A percentile compares a stretch with the other conserved stretches of the same genome.
These are phyloP conservation scores for Pristionchus japonicus DNA, from an alignment of 2,888 invertebrate genomes.

Conservation along the genomic window DNA sequence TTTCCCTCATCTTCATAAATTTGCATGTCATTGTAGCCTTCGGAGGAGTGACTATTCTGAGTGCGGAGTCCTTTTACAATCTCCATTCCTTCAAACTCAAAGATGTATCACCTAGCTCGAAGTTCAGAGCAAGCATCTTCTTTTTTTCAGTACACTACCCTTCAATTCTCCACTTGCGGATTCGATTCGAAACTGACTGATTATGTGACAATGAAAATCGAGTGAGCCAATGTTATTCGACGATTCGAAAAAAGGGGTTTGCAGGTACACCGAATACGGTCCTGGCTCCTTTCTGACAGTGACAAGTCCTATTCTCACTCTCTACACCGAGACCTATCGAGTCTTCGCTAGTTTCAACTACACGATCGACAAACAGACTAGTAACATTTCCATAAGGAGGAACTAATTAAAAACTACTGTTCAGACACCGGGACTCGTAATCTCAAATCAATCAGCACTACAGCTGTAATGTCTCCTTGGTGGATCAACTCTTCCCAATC, in stretches of 20 bases:
- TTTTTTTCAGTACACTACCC: neutral
- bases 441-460: neutral
- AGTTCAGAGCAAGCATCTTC: no score
- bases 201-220: slow-evolving; percentile 1
- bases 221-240: neutral
- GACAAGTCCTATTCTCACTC: slow-evolving; percentile 18
- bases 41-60: slow-evolving; percentile 18
- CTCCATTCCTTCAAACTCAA: neutral
- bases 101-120: no score
- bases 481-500: neutral
- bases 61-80: neutral
- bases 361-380: neutral
- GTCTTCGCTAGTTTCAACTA: neutral
- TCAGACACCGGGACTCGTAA: neutral
- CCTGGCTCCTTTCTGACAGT: neutral
- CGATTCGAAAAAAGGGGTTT: neutral
- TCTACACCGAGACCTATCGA: slow-evolving; percentile 25
- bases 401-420: neutral
- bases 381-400: neutral
- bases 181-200: neutral
- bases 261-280: neutral
- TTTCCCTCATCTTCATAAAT: no score
- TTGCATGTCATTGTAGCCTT: neutral
- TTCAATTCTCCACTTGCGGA: slow-evolving; percentile 14
- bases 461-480: neutral